A percentile compares a stretch with the other conserved stretches of the same genome.
Evolutionary conservation across 2,888 invertebrate genomes (phyloP).

Genomic region (Coronaproctus castanopsis): DNA sequence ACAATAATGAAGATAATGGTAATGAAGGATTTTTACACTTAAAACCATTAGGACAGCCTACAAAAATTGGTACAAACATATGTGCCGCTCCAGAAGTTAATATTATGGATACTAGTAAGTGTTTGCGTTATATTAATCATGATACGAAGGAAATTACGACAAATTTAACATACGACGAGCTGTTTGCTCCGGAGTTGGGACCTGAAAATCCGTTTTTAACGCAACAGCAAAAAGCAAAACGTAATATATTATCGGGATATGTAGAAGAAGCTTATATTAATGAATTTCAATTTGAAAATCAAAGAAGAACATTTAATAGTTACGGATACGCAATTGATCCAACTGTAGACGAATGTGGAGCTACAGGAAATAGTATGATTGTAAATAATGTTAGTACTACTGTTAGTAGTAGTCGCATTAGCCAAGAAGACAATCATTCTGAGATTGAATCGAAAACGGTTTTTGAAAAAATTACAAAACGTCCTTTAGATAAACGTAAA

Average conservation of each 20-base stretch:
- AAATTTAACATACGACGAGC: constrained; percentile 86
- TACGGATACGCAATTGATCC: constrained; percentile 89
- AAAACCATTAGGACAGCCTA: background rate
- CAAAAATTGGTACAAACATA: background rate
- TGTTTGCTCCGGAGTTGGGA: constrained; percentile 78
- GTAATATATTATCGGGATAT: constrained; percentile 83
- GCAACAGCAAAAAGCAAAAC: constrained; percentile 62
- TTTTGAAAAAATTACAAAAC: constrained; percentile 59
- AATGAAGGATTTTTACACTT: background rate
- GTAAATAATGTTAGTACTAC: background rate
- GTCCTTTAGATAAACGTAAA: constrained; percentile 59
- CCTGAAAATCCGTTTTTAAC: constrained; percentile 87
- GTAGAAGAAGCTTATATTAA: constrained; percentile 89
- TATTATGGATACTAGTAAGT: background rate
- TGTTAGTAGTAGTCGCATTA: background rate
- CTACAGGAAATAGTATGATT: constrained; percentile 24
- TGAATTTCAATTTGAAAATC: constrained; percentile 93
- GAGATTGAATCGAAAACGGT: constrained; percentile 44
- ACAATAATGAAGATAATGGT: background rate
- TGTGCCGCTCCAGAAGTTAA: constrained; percentile 1
- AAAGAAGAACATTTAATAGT: constrained; percentile 79
- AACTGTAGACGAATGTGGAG: constrained; percentile 39
- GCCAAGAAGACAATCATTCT: background rate
- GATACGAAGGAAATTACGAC: constrained; percentile 60
- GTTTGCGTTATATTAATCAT: constrained; percentile 37